Base-by-base conservation (phyloP, 2,113 vertebrate species). In the Chiloscyllium plagiosum region DNA sequence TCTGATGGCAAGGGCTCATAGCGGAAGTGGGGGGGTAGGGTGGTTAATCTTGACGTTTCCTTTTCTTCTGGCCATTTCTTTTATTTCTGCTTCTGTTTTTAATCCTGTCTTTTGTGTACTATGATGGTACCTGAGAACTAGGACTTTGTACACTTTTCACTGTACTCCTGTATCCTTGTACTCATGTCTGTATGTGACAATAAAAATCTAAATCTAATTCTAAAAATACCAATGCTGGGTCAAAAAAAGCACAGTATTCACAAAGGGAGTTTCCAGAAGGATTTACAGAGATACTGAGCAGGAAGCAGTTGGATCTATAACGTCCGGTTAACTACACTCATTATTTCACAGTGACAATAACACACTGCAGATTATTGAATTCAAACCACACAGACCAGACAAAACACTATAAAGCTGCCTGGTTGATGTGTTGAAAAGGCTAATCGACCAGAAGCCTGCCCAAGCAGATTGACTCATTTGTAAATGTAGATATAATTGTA, bases 401-500 rank as follows among this genome's bases (percentile, higher is more conserved):
- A 72, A 76, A 52, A 72, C 94, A 95, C 69, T 15, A 72, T 95
- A 95, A 95, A 95, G 69, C 68, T 95, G 94, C 94, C 94, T 95
- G 47, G 68, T 76, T 95, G 69, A 95, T 95, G 69, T 72, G 94
- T 76, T 76, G 94, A 95, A 95, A 95, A 95, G 69, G 94, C 94
- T 95, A 95, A 95, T 95, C 69, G 94, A 95, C 42, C 69, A 70
- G 42, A 95, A 95, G 69, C 94, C 94, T 72, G 69, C 69, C 37
- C 68, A 26, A 93, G 94, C 42, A 95, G 94, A 95, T 95, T 95
- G 94, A 72, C 68, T 95, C 42, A 72, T 95, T 95, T 95, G 94
- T 76, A 95, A 95, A 95, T 76, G 94, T 70, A 20, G 94, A 95
- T 95, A 95, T 95, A 95, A 95, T 95, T 95, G 94, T 95, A 47